Evolutionary conservation across 1,140 invertebrate genomes (phyloP).

Genomic region (Micrasema longulum): DNA sequence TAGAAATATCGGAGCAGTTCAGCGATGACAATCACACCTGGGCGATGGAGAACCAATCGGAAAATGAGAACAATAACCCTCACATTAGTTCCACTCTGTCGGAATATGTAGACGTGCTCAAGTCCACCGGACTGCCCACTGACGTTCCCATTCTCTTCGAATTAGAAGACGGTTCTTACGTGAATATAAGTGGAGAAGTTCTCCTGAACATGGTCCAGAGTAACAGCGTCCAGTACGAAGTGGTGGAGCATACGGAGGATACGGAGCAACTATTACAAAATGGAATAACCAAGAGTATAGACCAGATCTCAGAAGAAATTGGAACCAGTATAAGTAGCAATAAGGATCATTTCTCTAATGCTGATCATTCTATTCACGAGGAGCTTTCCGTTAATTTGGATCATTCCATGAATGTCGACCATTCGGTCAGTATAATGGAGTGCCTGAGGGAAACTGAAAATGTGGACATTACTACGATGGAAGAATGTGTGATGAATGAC

Average conservation of each 20-base stretch:
- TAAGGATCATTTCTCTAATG: not conserved
- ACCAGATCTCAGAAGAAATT: conserved; percentile 62
- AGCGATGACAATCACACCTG: conserved; percentile 25
- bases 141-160: conserved; percentile 69
- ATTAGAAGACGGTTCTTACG: conserved; percentile 69
- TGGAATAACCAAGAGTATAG: conserved; percentile 65
- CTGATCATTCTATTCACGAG: not conserved
- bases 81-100: conserved; percentile 62
- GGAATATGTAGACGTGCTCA: conserved; percentile 68
- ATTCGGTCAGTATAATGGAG: conserved; percentile 7
- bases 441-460: not conserved
- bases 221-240: conserved; percentile 68
- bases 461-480: conserved; percentile 2
- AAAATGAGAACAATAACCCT: not conserved
- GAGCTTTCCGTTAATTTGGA: conserved; percentile 1
- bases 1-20: conserved; percentile 55
- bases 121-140: conserved; percentile 68
- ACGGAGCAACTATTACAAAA: conserved; percentile 57
- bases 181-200: conserved; percentile 70
- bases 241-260: conserved; percentile 66
- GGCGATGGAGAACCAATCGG: not conserved
- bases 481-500: not conserved
- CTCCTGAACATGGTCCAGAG: conserved; percentile 69
- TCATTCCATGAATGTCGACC: not conserved
- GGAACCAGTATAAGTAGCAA: not conserved